Conservation (phyloP, 2,113 vertebrate genomes). For the Callocephalon fimbriatum region DNA sequence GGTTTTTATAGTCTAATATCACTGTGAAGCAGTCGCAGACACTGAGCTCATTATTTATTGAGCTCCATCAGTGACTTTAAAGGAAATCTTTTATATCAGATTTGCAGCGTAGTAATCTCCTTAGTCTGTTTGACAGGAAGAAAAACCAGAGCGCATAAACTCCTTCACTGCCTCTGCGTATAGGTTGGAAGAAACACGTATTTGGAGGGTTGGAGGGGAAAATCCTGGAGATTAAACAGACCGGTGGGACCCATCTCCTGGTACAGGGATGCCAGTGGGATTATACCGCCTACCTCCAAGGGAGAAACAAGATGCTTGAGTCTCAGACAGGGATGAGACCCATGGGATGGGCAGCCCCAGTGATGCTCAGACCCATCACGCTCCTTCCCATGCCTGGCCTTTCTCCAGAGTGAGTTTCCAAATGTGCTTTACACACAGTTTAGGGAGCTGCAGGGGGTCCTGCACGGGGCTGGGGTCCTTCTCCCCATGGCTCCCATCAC, state of each 20-base stretch:
- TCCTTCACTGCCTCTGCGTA: not conserved
- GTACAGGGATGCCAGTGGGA: accelerated
- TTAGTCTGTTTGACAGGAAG: not conserved
- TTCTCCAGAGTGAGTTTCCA: not conserved
- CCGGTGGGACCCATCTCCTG: accelerated
- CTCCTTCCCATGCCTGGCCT: not conserved
- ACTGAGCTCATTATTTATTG: not conserved
- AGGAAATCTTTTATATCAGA: constrained; percentile 27
- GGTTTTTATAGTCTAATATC: not conserved
- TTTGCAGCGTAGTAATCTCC: not conserved
- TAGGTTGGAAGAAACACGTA: not conserved
- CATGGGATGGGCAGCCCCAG: accelerated
- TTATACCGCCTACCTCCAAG: not conserved
- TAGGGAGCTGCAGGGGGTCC: not conserved
- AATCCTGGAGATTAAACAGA: not conserved
- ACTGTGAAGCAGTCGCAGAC: not conserved
- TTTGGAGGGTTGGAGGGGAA: not conserved
- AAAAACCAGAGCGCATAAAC: not conserved
- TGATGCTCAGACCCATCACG: not conserved
- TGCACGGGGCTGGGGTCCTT: not conserved
- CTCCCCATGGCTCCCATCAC: not conserved
- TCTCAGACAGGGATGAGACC: not conserved
- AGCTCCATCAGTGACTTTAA: constrained; percentile 2
- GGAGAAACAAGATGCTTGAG: accelerated
- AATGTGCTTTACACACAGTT: accelerated